These are phyloP conservation scores for Typhlichthys eigenmanni DNA, from an alignment of 2,797 vertebrate species.

Conservation along the genomic window DNA sequence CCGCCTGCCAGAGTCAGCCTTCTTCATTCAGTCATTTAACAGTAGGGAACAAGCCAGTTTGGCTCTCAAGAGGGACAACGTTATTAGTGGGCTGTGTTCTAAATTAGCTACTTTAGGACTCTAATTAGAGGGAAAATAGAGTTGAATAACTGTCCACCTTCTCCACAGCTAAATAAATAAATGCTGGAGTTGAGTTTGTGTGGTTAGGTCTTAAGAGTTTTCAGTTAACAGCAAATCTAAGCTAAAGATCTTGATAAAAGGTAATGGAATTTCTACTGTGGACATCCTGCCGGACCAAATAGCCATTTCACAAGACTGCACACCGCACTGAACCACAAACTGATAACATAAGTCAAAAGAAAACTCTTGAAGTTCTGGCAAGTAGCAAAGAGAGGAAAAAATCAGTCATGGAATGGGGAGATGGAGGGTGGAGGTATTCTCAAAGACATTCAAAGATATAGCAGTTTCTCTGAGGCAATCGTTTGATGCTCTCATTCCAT, in stretches of 20 bases:
- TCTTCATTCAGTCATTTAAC: slow-evolving; percentile 35
- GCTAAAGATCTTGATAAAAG: slow-evolving; percentile 53
- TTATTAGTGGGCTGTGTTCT: slow-evolving; percentile 29
- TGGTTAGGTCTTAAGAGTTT: slow-evolving; percentile 34
- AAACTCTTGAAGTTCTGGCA: slow-evolving; percentile 59
- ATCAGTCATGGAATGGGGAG: neutral
- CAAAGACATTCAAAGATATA: slow-evolving; percentile 69
- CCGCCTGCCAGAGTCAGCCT: slow-evolving; percentile 30
- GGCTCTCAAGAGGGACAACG: slow-evolving; percentile 23
- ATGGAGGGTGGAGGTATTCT: slow-evolving; percentile 64
- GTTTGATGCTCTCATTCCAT: slow-evolving; percentile 69
- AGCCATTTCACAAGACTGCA: slow-evolving; percentile 66
- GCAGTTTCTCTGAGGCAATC: slow-evolving; percentile 71
- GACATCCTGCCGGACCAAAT: slow-evolving; percentile 63
- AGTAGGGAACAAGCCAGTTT: slow-evolving; percentile 28
- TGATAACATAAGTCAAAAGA: slow-evolving; percentile 71
- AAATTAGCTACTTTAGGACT: slow-evolving; percentile 31
- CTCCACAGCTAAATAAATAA: slow-evolving; percentile 23
- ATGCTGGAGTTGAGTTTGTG: slow-evolving; percentile 24
- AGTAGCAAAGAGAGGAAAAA: slow-evolving; percentile 48
- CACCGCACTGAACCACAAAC: slow-evolving; percentile 57
- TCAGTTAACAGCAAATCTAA: slow-evolving; percentile 47
- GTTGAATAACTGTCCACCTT: slow-evolving; percentile 36
- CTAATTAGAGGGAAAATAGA: slow-evolving; percentile 39
- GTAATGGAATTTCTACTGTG: slow-evolving; percentile 70